Base-by-base conservation (phyloP, 2,113 vertebrate species). In the Cryptoleucopteryx plumbea region DNA sequence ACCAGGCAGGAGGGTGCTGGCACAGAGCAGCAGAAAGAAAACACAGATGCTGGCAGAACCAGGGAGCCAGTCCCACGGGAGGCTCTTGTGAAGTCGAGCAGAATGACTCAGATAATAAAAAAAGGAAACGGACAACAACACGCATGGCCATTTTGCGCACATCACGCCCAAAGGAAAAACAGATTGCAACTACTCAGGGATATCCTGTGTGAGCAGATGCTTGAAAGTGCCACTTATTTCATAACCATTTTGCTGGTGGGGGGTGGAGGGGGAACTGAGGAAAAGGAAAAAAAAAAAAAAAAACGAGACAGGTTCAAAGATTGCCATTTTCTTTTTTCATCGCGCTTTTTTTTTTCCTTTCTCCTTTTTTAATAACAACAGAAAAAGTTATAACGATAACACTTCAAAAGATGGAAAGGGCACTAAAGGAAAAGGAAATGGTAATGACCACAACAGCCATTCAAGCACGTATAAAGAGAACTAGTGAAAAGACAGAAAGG, bases 81-180 rank as follows among this genome's bases (percentile, higher is more conserved):
- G 43, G 45, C 5, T 68, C 27, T 42, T 16, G 26, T 86, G 82
- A 86, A 78, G 74, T 65, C 19, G 88, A 52, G 47, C 27, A 58
- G 62, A 79, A 61, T 90, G 91, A 91, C 61, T 96, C 88, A 79
- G 56, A 88, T 81, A 71, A 86, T 72, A 77, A 88, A 96, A 96
- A 88, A 72, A 56, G 87, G 79, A 94, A 90, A 90, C 0, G 0
- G 36, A 53, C 77, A 93, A 72, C 29, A 94, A 71, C 72, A 73
- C 1, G 22, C 63, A 72, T 11, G 27, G 75, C 42, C 40, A 45
- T 62, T 62, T 62, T 61, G 47, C 4, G 5, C 1, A 0, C 36
- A 91, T 92, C 62, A 82, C 42, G 0, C 80, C 79, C 85, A 94
- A 86, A 86, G 62, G 32, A 85, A 88, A 96, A 96, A 90, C 36